Base-by-base conservation (phyloP, 2,888 invertebrate species). In the Chrysolina americana region DNA sequence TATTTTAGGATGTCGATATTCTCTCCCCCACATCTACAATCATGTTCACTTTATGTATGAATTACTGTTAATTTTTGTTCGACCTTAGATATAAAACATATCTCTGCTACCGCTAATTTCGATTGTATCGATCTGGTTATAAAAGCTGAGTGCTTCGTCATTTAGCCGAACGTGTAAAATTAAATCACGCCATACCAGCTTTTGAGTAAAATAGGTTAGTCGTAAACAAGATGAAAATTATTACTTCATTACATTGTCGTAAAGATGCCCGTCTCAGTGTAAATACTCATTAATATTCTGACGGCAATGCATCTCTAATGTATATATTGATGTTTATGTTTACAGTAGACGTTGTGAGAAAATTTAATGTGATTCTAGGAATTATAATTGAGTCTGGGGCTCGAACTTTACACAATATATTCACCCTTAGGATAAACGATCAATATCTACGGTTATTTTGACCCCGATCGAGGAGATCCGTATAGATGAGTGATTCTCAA, bases 271-370 rank as follows among this genome's bases (percentile, higher is more conserved):
- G 28, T 36, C 36, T n/a, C 13, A 23, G 28, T 28, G 59, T 36
- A 59, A 59, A 59, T 59, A 59, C 59, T 59, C 59, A 59, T 59
- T 36, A 59, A 59, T 28, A 59, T 59, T 59, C 36, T 28, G 59
- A 59, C 28, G 59, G 28, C 28, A 59, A 59, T 59, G 59, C 59
- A n/a, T 59, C 36, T 59, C n/a, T 36, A 28, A 59, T 59, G 59
- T 36, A 8, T 50, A 44, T 44, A 17, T 13, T 59, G 59, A 59
- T 59, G 59, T 28, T 59, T 59, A 59, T 59, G 59, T 59, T 59
- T 59, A 36, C 28, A 59, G 28, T 36, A 28, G 23, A 28, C 19
- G 53, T 13, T 36, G 28, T 28, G 59, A 59, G 59, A 59, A 23
- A 21, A 59, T 28, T 59, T 59, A 36, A 23, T 36, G 59, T 11